A percentile compares a stretch with the other conserved stretches of the same genome.
Evolutionary conservation across 2,797 vertebrate genomes (phyloP).

Genomic region (Spinus olivaceus): DNA sequence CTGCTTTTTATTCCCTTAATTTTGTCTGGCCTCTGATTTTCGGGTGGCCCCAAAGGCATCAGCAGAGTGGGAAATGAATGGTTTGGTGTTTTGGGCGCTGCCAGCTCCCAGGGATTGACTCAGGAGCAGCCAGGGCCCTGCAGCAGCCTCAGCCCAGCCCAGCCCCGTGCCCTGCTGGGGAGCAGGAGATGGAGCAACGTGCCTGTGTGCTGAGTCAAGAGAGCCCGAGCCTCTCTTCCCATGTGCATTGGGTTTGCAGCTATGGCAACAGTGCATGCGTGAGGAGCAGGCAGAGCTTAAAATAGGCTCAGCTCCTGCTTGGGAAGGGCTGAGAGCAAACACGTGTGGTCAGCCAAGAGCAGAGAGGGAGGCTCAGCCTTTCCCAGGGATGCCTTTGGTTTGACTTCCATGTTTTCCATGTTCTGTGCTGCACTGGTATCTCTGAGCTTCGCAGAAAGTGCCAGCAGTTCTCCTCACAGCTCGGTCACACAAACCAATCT

Average conservation of each 20-base stretch:
- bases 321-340: slow-evolving; percentile 17
- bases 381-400: background rate
- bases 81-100: background rate
- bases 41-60: background rate
- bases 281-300: slow-evolving; percentile 31
- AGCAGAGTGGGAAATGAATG: background rate
- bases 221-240: background rate
- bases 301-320: slow-evolving; percentile 56
- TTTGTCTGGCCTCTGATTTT: background rate
- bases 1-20: background rate
- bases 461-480: background rate
- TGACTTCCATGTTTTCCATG: background rate
- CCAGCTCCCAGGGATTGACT: background rate
- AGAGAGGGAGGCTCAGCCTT: background rate
- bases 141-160: background rate
- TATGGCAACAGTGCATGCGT: background rate
- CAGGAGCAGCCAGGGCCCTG: background rate
- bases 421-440: accelerated
- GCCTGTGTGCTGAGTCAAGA: slow-evolving; percentile 26
- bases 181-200: background rate
- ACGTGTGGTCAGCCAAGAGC: background rate
- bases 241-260: slow-evolving; percentile 23
- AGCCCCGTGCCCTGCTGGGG: background rate
- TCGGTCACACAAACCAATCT: accelerated
- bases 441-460: background rate